phyloP scores from a whole-genome alignment of 2,888 invertebrate species.

The Acleris cristana region DNA sequence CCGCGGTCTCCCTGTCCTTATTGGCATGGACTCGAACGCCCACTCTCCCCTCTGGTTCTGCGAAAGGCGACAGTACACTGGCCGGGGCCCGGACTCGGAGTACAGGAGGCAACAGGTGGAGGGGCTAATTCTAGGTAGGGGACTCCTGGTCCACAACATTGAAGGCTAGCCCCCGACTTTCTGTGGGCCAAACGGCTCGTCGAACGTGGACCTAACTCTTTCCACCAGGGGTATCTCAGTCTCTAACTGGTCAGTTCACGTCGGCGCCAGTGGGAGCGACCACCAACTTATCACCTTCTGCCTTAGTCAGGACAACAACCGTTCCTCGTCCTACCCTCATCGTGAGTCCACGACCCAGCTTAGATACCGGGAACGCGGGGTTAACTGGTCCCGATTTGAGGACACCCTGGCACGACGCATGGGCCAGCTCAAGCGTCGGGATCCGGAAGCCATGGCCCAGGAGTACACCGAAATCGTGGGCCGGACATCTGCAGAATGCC shows the following conservation, averaged over 20 bases:
- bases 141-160: neutral
- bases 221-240: conserved; percentile 17
- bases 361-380: conserved; percentile 1
- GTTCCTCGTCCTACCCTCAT: no score
- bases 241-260: conserved; percentile 39
- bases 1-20: conserved; percentile 1
- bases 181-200: conserved; percentile 34
- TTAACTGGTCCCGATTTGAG: neutral
- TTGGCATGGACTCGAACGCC: conserved; percentile 36
- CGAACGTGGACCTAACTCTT: conserved; percentile 46
- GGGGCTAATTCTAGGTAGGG: neutral
- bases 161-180: conserved; percentile 38
- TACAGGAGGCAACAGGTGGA: conserved; percentile 1
- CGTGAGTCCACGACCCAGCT: no score
- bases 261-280: neutral
- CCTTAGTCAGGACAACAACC: no score
- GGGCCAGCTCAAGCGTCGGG: neutral
- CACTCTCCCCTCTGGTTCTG: conserved; percentile 41
- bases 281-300: conserved; percentile 1
- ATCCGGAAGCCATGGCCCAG: neutral
- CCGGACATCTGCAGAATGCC: conserved; percentile 18
- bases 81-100: conserved; percentile 12
- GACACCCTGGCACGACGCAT: neutral
- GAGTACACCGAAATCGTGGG: conserved; percentile 8
- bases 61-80: conserved; percentile 17